These are phyloP conservation scores for Thera britannica DNA, from an alignment of 2,888 invertebrate genomes.

Conservation along the genomic window DNA sequence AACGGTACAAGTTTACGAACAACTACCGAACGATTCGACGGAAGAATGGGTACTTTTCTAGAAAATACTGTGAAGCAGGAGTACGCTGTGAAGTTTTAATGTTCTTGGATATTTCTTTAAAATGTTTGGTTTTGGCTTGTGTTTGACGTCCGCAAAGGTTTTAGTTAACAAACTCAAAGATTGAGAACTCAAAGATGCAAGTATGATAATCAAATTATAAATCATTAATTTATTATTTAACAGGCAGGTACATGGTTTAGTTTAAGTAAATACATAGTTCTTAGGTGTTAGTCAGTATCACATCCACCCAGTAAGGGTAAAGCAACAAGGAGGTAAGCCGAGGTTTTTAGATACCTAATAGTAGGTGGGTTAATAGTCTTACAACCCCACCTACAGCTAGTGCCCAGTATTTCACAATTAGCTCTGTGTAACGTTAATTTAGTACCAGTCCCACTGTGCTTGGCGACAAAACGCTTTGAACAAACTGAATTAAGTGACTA, in stretches of 20 bases:
- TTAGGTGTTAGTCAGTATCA: too few species aligned
- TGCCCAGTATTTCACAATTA: constrained; percentile 23
- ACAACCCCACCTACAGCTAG: constrained; percentile 10
- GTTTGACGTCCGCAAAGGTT: not conserved
- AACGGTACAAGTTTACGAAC: constrained; percentile 30
- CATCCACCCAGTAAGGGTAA: too few species aligned
- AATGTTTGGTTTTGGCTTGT: not conserved
- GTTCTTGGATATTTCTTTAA: not conserved
- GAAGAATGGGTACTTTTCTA: constrained; percentile 24
- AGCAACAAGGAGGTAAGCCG: too few species aligned
- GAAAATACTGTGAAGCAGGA: constrained; percentile 8
- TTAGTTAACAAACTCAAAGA: not conserved
- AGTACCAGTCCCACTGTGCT: constrained; percentile 4
- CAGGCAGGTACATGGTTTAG: too few species aligned
- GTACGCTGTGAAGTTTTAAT: constrained; percentile 2
- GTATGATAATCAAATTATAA: too few species aligned
- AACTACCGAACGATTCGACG: constrained; percentile 31
- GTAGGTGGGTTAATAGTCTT: not conserved
- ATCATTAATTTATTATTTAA: too few species aligned
- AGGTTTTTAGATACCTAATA: too few species aligned
- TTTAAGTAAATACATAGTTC: too few species aligned
- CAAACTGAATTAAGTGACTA: not conserved
- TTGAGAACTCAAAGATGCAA: too few species aligned
- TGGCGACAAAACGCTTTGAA: constrained; percentile 8
- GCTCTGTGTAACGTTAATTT: constrained; percentile 15